These are phyloP conservation scores for Periophthalmus magnuspinnatus DNA, from an alignment of 2,797 vertebrate genomes.

Conservation along the genomic window DNA sequence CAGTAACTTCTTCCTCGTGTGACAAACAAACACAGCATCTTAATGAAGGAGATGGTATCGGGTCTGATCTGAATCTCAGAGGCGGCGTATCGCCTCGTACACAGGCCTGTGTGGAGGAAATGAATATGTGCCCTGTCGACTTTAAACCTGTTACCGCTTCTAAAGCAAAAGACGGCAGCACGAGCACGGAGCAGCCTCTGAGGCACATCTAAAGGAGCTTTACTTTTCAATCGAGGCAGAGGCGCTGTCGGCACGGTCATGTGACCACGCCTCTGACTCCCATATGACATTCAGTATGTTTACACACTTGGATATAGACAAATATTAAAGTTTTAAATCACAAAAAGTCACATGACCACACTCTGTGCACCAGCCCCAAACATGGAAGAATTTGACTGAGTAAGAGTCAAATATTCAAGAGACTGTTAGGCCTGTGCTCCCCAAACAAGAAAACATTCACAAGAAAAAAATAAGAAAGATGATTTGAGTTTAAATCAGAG, in stretches of 20 bases:
- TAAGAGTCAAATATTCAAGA: no score
- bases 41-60: constrained; percentile 43
- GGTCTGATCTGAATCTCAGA: constrained; percentile 45
- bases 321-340: constrained; percentile 27
- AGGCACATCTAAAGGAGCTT: constrained; percentile 46
- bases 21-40: constrained; percentile 28
- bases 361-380: no score
- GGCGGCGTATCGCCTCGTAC: constrained; percentile 53
- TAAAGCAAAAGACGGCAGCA: constrained; percentile 48
- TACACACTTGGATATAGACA: constrained; percentile 25
- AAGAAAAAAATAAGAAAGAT: background rate
- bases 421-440: no score
- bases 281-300: constrained; percentile 37
- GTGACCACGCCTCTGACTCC: constrained; percentile 43
- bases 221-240: constrained; percentile 54
- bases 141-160: constrained; percentile 75
- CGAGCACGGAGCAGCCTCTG: constrained; percentile 45
- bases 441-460: background rate
- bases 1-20: constrained; percentile 9
- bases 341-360: background rate
- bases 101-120: constrained; percentile 56
- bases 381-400: no score
- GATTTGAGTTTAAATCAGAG: no score
- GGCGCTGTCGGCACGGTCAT: constrained; percentile 41
- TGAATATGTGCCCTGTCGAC: constrained; percentile 63